Evolutionary conservation across 2,888 invertebrate species (phyloP).

Genomic region (Tenthredo distinguenda): DNA sequence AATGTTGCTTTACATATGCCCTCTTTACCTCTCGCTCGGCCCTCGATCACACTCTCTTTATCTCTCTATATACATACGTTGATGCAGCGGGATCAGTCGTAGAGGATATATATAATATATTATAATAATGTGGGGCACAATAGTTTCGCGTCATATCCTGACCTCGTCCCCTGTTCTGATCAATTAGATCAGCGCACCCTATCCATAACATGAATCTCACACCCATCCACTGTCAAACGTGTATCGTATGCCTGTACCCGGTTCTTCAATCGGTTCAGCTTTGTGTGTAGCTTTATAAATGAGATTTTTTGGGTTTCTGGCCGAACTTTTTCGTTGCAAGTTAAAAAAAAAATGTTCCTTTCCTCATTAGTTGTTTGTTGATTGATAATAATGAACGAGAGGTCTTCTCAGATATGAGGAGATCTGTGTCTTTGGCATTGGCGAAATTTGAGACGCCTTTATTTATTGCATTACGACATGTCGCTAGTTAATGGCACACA

Average conservation of each 20-base stretch:
- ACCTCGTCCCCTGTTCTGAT: slow-evolving; percentile 70
- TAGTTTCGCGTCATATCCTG: slow-evolving; percentile 77
- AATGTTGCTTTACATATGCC: slow-evolving; percentile 53
- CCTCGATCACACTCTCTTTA: slow-evolving; percentile 55
- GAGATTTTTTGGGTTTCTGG: not conserved
- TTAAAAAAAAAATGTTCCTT: not conserved
- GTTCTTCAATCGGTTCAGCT: not conserved
- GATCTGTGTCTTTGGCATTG: not conserved
- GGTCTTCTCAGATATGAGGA: no score
- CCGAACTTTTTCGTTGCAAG: not conserved
- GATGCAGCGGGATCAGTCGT: slow-evolving; percentile 59
- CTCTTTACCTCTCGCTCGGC: slow-evolving; percentile 57
- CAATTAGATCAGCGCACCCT: slow-evolving; percentile 76
- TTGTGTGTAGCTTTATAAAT: not conserved
- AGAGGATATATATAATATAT: slow-evolving; percentile 65
- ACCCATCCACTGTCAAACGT: slow-evolving; percentile 59
- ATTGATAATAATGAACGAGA: not conserved
- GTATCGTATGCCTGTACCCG: not conserved
- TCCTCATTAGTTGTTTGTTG: not conserved
- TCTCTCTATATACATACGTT: slow-evolving; percentile 57
- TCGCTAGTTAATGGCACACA: slow-evolving; percentile 46
- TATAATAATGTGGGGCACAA: slow-evolving; percentile 75
- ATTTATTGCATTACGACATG: slow-evolving; percentile 43
- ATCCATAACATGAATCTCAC: slow-evolving; percentile 67
- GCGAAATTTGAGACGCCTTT: slow-evolving; percentile 11